Conservation (phyloP, 2,888 invertebrate genomes). For the Mechanitis mazaeus region DNA sequence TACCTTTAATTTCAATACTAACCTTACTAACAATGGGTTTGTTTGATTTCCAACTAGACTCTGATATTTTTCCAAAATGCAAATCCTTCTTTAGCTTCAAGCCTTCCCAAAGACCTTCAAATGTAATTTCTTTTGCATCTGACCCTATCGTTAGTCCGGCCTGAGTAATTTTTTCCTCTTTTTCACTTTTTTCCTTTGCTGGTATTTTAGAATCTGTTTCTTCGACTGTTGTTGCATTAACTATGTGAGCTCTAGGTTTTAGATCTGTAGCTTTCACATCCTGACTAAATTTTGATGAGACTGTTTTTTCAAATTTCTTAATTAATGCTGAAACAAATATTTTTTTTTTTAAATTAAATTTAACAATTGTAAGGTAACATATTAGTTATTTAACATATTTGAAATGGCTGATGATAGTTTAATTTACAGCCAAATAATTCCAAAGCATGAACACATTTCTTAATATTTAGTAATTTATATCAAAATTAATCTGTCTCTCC, state of each 20-base stretch:
- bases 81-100: conserved; percentile 60
- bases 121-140: conserved; percentile 54
- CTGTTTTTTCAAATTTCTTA: conserved; percentile 52
- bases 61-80: conserved; percentile 62
- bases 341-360: too few relatives aligned
- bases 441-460: too few relatives aligned
- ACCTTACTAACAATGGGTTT: conserved; percentile 65
- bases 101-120: conserved; percentile 59
- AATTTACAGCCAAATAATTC: too few relatives aligned
- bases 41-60: conserved; percentile 59
- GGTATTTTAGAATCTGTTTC: conserved; percentile 32
- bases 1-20: not conserved
- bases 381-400: too few relatives aligned
- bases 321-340: conserved; percentile 50
- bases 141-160: conserved; percentile 46
- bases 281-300: conserved; percentile 41
- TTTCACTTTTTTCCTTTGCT: conserved; percentile 27
- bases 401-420: too few relatives aligned
- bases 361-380: too few relatives aligned
- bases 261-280: conserved; percentile 31
- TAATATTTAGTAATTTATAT: too few relatives aligned
- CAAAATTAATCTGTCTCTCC: too few relatives aligned
- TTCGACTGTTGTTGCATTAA: conserved; percentile 39
- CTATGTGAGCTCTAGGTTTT: conserved; percentile 28
- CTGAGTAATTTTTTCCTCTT: conserved; percentile 38